phyloP scores from a whole-genome alignment of 2,797 vertebrate species.

The Microctenopoma stevenorrisi region DNA sequence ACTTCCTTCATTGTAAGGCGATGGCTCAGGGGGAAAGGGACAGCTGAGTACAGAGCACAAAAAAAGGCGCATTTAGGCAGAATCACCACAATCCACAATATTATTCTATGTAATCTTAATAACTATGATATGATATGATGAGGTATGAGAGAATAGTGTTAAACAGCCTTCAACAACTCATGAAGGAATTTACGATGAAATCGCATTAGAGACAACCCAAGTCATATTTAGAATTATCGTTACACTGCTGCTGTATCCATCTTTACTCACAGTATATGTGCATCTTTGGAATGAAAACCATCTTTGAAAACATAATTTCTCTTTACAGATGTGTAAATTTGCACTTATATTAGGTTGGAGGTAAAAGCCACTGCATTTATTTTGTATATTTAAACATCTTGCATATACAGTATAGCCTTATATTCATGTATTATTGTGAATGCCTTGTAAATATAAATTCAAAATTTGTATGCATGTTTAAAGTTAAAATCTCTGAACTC shows the following conservation, averaged over 20 bases:
- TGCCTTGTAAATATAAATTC: not conserved
- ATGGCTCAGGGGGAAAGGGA: constrained; percentile 87
- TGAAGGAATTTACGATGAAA: too few relatives aligned
- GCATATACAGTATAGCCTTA: too few relatives aligned
- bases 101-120: not conserved
- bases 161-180: too few relatives aligned
- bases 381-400: constrained; percentile 1
- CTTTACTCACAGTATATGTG: constrained; percentile 24
- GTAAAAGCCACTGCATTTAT: not conserved
- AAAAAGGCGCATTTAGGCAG: constrained; percentile 37
- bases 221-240: too few relatives aligned
- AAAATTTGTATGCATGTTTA: constrained; percentile 18
- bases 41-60: constrained; percentile 77
- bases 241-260: constrained; percentile 25
- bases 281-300: constrained; percentile 30
- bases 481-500: too few relatives aligned
- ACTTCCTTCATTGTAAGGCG: constrained; percentile 88
- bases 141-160: too few relatives aligned
- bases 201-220: too few relatives aligned
- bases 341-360: not conserved
- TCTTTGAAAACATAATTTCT: constrained; percentile 9
- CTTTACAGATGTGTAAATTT: not conserved
- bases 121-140: too few relatives aligned
- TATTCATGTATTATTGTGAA: too few relatives aligned
- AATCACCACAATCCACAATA: constrained; percentile 17